Evolutionary conservation across 2,113 vertebrate species (phyloP), one percentile per base, ranked within the genome.

Genomic region (Myiagra hebetior): DNA sequence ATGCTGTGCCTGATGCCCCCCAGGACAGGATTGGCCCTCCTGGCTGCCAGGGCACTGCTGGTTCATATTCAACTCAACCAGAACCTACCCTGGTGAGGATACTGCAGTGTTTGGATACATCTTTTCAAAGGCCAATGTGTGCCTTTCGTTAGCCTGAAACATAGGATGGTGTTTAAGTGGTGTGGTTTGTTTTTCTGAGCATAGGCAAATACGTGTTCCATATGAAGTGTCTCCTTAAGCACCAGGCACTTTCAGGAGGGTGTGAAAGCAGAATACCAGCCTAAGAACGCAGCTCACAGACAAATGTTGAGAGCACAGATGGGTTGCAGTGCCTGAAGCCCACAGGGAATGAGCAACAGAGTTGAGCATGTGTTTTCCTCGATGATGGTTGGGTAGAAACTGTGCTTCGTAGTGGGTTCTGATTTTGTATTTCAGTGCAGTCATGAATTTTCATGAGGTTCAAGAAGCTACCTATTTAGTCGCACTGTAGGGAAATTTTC

Each of bases 1-100:
- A 27, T 60, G 46, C 33, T 68, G 27, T 37, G 1, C 53, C 22
- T 37, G 37, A 33, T 37, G 46, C 6, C 0, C 22, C 18, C 12
- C 33, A 44, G 63, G 46, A 53, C 11, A 28, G 0, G 0, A 0
- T 5, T 46, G 46, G 22, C 6, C 27, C 27, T 53, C 33, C 39
- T 53, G 46, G 15, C 23, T 69, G 18, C 18, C 39, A 13, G 21
- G 17, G 12, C 46, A 44, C 18, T 60, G 46, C 22, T 68, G 53
- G 33, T 4, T 69, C 55, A 19, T 2, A 3, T 33, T 52, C 46
- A 33, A 3, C 18, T 52, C 3, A 5, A 20, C 22, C 12, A 28
- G 46, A 39, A 44, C 55, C 22, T 90, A 3, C 13, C 19, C 9
- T 80, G 20, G 10, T 30, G 23, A 65, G 41, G 33, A 49, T 46